Evolutionary conservation across 2,797 vertebrate species (phyloP), one percentile per base, ranked within the genome.

Genomic region (Diplodus puntazzo): DNA sequence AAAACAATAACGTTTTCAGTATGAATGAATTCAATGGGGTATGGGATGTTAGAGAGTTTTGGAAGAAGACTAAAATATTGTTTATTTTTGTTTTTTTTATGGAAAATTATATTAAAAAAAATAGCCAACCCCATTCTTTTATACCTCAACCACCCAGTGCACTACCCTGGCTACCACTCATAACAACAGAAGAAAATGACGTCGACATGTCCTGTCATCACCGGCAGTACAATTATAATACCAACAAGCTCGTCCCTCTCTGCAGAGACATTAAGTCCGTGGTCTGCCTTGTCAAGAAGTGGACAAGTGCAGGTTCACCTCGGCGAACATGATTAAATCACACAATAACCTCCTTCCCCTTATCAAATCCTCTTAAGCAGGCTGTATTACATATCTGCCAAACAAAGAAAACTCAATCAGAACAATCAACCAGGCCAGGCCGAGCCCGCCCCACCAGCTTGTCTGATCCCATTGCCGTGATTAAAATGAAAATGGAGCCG

Each of bases 371-470:
- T 95, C 94, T 96, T 96, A 95, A 92, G 84, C 89, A 87, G 89
- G 89, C 91, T 93, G 93, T 93, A 95, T 95, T 96, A 96, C 94
- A 96, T 94, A 95, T 95, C 95, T 94, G 87, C 88, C 91, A 92
- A 94, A 95, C 95, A 96, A 95, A 95, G 95, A 93, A 93, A 94
- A 93, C 93, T 95, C 94, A 95, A 94, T 96, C 94, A 93, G 93
- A 93, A 95, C 93, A 94, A 95, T 94, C 93, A 94, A 92, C 87
- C 75, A 59, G 88, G 87, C 85, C 89, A 84, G 86, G 85, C 81
- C 75, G 81, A 80, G 83, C 86, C 83, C 23, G 17, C 73, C 77
- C 84, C 67, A 77, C 82, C 75, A 88, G 94, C 91, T 94, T 92
- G 92, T 91, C 90, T 94, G 92, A 95, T 95, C 93, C 93, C 94